Conservation (phyloP, 2,888 invertebrate genomes). For the Nephrocerus scutellatus region DNA sequence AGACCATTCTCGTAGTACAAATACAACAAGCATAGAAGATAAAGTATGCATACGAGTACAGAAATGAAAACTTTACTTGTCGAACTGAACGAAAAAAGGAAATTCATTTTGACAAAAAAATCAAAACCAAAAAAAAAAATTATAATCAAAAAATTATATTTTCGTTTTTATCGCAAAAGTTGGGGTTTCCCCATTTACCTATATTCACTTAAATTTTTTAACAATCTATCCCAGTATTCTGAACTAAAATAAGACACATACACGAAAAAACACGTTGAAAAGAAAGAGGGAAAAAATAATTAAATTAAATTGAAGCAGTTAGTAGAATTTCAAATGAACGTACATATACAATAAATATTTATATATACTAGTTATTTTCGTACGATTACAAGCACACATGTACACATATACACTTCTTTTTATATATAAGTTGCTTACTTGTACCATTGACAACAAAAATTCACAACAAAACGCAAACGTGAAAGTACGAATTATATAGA, state of each 20-base stretch:
- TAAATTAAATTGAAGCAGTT: neutral
- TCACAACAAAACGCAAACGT: too few relatives aligned
- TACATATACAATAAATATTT: too few relatives aligned
- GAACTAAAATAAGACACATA: slow-evolving; percentile 46
- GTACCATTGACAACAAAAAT: too few relatives aligned
- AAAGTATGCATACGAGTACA: slow-evolving; percentile 1
- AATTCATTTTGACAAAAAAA: too few relatives aligned
- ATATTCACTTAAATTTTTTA: slow-evolving; percentile 49
- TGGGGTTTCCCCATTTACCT: too few relatives aligned
- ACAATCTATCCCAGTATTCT: slow-evolving; percentile 50
- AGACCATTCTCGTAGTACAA: slow-evolving; percentile 1
- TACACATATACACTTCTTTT: too few relatives aligned
- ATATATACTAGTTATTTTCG: too few relatives aligned
- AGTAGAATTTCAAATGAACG: too few relatives aligned
- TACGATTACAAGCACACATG: too few relatives aligned
- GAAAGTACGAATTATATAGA: too few relatives aligned
- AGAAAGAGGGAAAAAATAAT: slow-evolving; percentile 17
- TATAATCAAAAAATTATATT: neutral
- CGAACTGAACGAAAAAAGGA: slow-evolving; percentile 1
- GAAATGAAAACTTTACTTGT: slow-evolving; percentile 2
- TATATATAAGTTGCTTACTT: too few relatives aligned
- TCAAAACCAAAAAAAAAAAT: slow-evolving; percentile 8
- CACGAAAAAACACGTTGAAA: slow-evolving; percentile 22
- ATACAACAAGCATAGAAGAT: slow-evolving; percentile 7
- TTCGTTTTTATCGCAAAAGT: too few relatives aligned